Evolutionary conservation across 2,888 invertebrate species (phyloP).

Genomic region (Chaitophorus viminalis): DNA sequence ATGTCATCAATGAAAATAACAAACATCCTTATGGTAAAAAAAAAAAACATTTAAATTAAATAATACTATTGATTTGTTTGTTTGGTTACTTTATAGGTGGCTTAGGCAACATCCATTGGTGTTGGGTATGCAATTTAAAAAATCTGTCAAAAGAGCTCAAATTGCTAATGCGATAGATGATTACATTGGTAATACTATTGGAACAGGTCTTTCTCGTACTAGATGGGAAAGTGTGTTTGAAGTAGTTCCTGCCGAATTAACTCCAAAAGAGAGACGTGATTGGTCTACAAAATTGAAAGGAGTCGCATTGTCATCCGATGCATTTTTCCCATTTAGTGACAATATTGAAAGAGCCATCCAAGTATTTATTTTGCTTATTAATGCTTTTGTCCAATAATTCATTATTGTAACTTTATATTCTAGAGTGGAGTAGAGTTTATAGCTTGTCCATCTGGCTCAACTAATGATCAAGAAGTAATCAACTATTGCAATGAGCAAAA

Average conservation of each 20-base stretch:
- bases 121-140: slow-evolving; percentile 82
- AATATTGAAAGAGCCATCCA: slow-evolving; percentile 92
- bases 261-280: slow-evolving; percentile 74
- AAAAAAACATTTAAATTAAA: too few relatives aligned
- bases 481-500: slow-evolving; percentile 92
- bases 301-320: slow-evolving; percentile 92
- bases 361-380: slow-evolving; percentile 70
- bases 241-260: slow-evolving; percentile 77
- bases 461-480: slow-evolving; percentile 89
- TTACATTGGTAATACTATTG: slow-evolving; percentile 55
- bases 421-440: slow-evolving; percentile 95
- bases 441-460: slow-evolving; percentile 93
- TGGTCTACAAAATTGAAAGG: slow-evolving; percentile 80
- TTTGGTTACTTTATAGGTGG: slow-evolving; percentile 74
- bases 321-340: slow-evolving; percentile 98
- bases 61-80: slow-evolving; percentile 34
- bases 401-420: slow-evolving; percentile 66
- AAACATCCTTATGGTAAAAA: too few relatives aligned
- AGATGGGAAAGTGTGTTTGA: slow-evolving; percentile 80
- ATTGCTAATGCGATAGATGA: slow-evolving; percentile 92
- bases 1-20: too few relatives aligned
- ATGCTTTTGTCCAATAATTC: too few relatives aligned
- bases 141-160: slow-evolving; percentile 88
- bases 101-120: slow-evolving; percentile 91
- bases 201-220: slow-evolving; percentile 38